These are phyloP conservation scores for Cotesia congregata DNA, from an alignment of 2,888 invertebrate species.

Conservation along the genomic window DNA sequence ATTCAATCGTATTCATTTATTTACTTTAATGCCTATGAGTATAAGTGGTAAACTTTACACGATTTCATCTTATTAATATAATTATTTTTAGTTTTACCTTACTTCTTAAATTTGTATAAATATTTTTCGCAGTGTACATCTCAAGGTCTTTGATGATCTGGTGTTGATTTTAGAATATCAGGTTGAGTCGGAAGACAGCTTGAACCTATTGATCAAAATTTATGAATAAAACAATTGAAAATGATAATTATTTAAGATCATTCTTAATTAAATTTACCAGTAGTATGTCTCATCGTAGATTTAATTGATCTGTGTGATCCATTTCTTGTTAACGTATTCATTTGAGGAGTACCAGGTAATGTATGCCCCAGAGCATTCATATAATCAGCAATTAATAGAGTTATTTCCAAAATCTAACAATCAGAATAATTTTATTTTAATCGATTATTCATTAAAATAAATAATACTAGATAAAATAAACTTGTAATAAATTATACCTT, in stretches of 20 bases:
- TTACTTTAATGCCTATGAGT: slow-evolving; percentile 51
- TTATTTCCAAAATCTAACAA: slow-evolving; percentile 86
- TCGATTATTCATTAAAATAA: slow-evolving; percentile 7
- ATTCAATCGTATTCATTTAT: slow-evolving; percentile 32
- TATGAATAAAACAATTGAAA: not conserved
- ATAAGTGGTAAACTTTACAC: slow-evolving; percentile 52
- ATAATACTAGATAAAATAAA: not conserved
- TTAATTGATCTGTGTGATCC: slow-evolving; percentile 78
- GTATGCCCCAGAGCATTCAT: slow-evolving; percentile 89
- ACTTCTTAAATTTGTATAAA: slow-evolving; percentile 6
- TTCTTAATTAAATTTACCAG: slow-evolving; percentile 56
- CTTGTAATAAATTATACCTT: slow-evolving; percentile 74
- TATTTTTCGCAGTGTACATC: slow-evolving; percentile 15
- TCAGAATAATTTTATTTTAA: slow-evolving; percentile 5
- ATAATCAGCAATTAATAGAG: slow-evolving; percentile 92
- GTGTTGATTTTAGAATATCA: slow-evolving; percentile 88
- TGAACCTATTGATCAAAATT: slow-evolving; percentile 58
- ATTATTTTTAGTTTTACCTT: slow-evolving; percentile 13
- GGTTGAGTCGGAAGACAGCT: slow-evolving; percentile 77
- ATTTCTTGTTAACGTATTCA: slow-evolving; percentile 83
- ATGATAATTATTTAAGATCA: not conserved
- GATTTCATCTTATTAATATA: not conserved
- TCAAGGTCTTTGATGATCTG: slow-evolving; percentile 80
- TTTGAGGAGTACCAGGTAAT: slow-evolving; percentile 82
- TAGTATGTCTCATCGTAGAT: slow-evolving; percentile 66